Evolutionary conservation across 1,140 invertebrate species (phyloP).

Genomic region (Octopus bimaculoides): DNA sequence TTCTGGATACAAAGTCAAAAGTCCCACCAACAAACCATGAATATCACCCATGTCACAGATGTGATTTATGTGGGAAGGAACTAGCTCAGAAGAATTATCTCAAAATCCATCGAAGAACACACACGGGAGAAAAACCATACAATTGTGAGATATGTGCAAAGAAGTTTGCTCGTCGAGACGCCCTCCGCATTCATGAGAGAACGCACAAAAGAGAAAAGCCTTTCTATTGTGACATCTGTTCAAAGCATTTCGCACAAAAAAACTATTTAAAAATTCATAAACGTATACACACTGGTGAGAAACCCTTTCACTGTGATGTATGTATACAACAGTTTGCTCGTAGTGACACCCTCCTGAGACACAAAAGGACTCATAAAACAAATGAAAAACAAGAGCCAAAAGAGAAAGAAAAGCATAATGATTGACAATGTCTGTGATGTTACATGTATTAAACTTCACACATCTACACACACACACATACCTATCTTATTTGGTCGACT

Average conservation of each 20-base stretch:
- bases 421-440: too few species aligned
- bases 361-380: slow-evolving; percentile 59
- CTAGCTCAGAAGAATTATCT: slow-evolving; percentile 15
- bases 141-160: slow-evolving; percentile 54
- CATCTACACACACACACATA: too few species aligned
- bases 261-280: slow-evolving; percentile 90
- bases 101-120: slow-evolving; percentile 47
- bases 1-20: background rate
- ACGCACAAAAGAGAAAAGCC: slow-evolving; percentile 60
- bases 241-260: slow-evolving; percentile 79
- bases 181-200: slow-evolving; percentile 77
- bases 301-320: slow-evolving; percentile 62
- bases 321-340: slow-evolving; percentile 71
- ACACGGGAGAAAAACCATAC: slow-evolving; percentile 51
- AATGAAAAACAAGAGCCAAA: too few species aligned
- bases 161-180: slow-evolving; percentile 13
- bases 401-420: too few species aligned
- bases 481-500: too few species aligned
- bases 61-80: background rate
- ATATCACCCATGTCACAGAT: background rate
- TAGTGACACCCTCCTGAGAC: background rate
- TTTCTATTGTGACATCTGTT: slow-evolving; percentile 50
- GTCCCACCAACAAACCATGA: background rate
- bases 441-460: too few species aligned
- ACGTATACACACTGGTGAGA: slow-evolving; percentile 83